Base-by-base conservation (phyloP, 1,140 invertebrate species). In the Ptiloglossa arizonensis region DNA sequence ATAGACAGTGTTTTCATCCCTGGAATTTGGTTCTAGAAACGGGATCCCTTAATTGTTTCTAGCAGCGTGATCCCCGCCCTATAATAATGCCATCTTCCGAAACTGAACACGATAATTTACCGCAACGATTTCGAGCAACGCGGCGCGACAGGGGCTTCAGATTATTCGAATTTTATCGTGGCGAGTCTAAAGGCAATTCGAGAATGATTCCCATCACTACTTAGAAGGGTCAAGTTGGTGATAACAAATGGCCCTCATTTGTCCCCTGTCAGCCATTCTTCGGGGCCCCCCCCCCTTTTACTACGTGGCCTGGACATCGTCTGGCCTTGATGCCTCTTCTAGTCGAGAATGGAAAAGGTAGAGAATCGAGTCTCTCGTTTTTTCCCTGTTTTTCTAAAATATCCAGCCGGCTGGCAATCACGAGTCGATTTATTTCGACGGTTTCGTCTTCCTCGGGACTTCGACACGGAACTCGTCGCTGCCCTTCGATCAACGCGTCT, bases 171-270 rank as follows among this genome's bases (percentile, higher is more conserved):
- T 66, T 66, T 66, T 44, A 66, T 50, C 22, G 44, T 32, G 63
- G 44, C 63, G 17, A 15, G 27, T 50, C 38, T 6, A 13, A 41
- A 32, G 63, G 63, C 63, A 50, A 44, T 66, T 29, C 22, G 27
- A 32, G 63, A 66, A 66, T 66, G 63, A 66, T 66, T 50, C 63
- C 19, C 62, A 29, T 64, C 63, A 19, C 44, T 66, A 66, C 63
- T 66, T 66, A 66, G 44, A 32, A 66, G 27, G 76, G 73, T 57
- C 81, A 86, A 85, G 70, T 84, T 81, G 71, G 82, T 78, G 83
- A 81, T 89, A 86, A 89, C 87, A 89, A 89, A 89, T 89, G 87
- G 72, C 73, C 74, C 78, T 86, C 86, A 82, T 89, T 88, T 89
- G 83, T 89, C 83, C 82, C 71, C 81, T 85, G 83, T 83, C 87